Evolutionary conservation across 2,888 invertebrate species (phyloP), one percentile per base, ranked within the genome.

Genomic region (Tetragnatha montana): DNA sequence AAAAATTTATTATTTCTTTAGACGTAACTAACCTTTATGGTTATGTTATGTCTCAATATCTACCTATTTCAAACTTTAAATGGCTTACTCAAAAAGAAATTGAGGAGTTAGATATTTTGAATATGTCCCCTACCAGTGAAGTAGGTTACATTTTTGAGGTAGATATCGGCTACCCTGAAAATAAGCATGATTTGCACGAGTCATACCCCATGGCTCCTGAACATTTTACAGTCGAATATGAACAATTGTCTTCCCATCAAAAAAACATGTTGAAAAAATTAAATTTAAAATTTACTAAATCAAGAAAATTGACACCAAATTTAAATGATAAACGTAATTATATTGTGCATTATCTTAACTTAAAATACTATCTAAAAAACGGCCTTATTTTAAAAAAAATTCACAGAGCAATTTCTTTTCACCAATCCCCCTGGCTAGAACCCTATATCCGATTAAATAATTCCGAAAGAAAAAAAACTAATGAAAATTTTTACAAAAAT

Each of bases 241-340:
- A 19, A 12, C 8, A 78, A 0, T 50, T 78, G 19, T 78, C 21
- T 21, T 14, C n/a, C n/a, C 51, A 51, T 78, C 76, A 51, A 78
- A 78, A 51, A 51, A 8, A 51, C 14, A 19, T 21, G 8, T 78
- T 78, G 50, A 14, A 78, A 60, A 75, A 78, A 6, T 50, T 50
- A 10, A 78, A 78, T 78, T 51, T 78, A 10, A 78, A 78, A n/a
- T 78, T 60, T 78, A 78, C n/a, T 50, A 50, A 51, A 35, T 35
- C 35, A 51, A 78, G 21, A 10, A 51, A 76, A 8, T 14, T 78
- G 19, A 21, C 19, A 50, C 51, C 22, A 19, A 78, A 78, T 50
- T 78, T 78, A 50, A 19, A 10, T 19, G 21, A 78, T 4, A 76
- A 76, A 8, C 35, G 35, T 2, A 35, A 35, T 8, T 60, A 10